phyloP scores from a whole-genome alignment of 2,113 vertebrate species.

The Siniperca chuatsi region DNA sequence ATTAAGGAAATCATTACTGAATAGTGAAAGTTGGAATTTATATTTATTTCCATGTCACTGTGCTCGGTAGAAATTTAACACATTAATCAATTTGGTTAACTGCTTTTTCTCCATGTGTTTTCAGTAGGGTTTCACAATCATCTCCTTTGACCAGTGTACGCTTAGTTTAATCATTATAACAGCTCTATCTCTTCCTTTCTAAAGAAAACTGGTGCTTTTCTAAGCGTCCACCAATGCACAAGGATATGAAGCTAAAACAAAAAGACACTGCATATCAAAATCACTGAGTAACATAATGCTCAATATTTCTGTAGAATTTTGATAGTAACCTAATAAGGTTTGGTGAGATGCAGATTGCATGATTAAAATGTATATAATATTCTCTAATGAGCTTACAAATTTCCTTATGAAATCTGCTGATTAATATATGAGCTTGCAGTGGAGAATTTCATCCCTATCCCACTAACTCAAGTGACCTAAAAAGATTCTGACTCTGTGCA shows the following conservation, averaged over 20 bases:
- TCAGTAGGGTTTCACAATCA: slow-evolving; percentile 28
- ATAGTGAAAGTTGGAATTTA: slow-evolving; percentile 61
- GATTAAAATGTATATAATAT: neutral
- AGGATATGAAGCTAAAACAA: neutral
- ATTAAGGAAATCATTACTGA: slow-evolving; percentile 67
- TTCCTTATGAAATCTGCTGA: neutral
- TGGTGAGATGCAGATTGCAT: neutral
- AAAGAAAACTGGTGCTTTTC: neutral
- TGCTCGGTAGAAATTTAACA: slow-evolving; percentile 56
- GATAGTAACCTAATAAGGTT: neutral
- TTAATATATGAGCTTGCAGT: neutral
- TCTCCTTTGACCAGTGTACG: slow-evolving; percentile 17
- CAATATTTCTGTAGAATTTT: neutral
- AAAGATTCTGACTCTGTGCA: neutral
- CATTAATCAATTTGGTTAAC: slow-evolving; percentile 70
- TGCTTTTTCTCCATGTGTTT: slow-evolving; percentile 32
- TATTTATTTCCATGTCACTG: slow-evolving; percentile 66
- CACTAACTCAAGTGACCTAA: neutral
- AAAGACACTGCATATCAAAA: neutral
- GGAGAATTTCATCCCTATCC: neutral
- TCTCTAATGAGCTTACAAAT: neutral
- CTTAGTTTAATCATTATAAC: slow-evolving; percentile 18
- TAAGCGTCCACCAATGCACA: neutral
- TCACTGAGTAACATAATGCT: neutral
- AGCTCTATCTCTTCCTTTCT: slow-evolving; percentile 19